phyloP scores from a whole-genome alignment of 2,888 invertebrate species.

The Cephalotes varians region DNA sequence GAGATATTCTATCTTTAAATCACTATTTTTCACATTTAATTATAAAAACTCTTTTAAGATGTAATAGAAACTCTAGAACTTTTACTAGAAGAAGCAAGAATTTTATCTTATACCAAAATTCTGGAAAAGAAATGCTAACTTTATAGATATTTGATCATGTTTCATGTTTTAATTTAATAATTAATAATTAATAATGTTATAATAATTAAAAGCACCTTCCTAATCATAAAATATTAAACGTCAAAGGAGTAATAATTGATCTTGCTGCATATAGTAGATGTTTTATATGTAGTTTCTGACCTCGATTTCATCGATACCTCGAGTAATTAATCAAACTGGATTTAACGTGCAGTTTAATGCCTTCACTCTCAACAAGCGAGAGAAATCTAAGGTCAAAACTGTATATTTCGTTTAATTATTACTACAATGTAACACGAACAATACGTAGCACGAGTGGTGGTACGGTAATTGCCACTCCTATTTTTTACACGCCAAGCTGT shows the following conservation, averaged over 20 bases:
- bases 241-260: neutral
- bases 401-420: neutral
- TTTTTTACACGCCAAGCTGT: neutral
- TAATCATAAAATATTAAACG: neutral
- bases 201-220: neutral
- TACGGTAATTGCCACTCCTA: neutral
- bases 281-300: neutral
- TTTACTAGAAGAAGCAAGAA: neutral
- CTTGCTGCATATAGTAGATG: neutral
- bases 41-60: neutral
- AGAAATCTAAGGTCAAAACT: neutral
- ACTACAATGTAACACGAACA: neutral
- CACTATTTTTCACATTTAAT: neutral
- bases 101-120: neutral
- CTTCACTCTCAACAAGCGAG: neutral
- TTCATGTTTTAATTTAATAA: neutral
- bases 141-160: neutral
- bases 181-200: too few species aligned
- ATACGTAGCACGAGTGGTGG: neutral
- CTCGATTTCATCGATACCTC: neutral
- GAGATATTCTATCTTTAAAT: neutral
- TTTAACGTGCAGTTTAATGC: slow-evolving; percentile 4
- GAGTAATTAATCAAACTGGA: slow-evolving; percentile 4
- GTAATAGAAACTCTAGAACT: neutral
- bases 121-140: neutral